phyloP scores from a whole-genome alignment of 2,113 vertebrate species.

The Syngnathoides biaculeatus region DNA sequence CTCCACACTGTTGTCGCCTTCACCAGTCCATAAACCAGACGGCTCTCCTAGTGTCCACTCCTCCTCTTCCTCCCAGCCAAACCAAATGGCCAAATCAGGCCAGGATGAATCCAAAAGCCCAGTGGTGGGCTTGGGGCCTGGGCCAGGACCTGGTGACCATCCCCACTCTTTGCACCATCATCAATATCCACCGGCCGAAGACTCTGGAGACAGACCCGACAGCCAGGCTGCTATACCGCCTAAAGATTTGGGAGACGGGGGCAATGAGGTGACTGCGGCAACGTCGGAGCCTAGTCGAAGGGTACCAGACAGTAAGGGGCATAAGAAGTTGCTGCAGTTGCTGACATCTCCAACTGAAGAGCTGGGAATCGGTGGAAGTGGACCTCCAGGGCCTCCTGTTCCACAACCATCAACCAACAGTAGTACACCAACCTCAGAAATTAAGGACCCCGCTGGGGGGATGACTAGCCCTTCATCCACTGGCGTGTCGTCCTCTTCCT shows the following conservation, averaged over 20 bases:
- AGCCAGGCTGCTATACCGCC: conserved; percentile 71
- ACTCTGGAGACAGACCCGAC: conserved; percentile 82
- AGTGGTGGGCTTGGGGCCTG: conserved; percentile 36
- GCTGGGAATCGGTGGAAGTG: conserved; percentile 75
- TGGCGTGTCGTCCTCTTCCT: conserved; percentile 88
- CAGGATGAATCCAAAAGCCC: conserved; percentile 83
- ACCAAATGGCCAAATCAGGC: conserved; percentile 40
- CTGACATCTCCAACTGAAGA: conserved; percentile 93
- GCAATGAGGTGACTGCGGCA: conserved; percentile 62
- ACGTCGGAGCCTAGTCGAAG: conserved; percentile 76
- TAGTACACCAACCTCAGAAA: conserved; percentile 71
- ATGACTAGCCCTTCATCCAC: conserved; percentile 92
- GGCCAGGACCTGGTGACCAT: conserved; percentile 47
- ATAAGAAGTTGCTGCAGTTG: conserved; percentile 92
- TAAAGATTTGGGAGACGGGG: conserved; percentile 80
- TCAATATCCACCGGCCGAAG: conserved; percentile 79
- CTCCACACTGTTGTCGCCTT: conserved; percentile 86
- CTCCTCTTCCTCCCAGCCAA: conserved; percentile 56
- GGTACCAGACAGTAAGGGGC: conserved; percentile 85
- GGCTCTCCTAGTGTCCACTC: conserved; percentile 84
- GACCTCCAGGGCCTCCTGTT: conserved; percentile 66
- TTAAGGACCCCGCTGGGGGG: conserved; percentile 80
- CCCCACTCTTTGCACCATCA: conserved; percentile 63
- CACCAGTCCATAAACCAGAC: conserved; percentile 82
- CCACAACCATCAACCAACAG: conserved; percentile 65